These are phyloP conservation scores for Bombus pascuorum DNA, from an alignment of 1,140 invertebrate genomes.

Conservation along the genomic window DNA sequence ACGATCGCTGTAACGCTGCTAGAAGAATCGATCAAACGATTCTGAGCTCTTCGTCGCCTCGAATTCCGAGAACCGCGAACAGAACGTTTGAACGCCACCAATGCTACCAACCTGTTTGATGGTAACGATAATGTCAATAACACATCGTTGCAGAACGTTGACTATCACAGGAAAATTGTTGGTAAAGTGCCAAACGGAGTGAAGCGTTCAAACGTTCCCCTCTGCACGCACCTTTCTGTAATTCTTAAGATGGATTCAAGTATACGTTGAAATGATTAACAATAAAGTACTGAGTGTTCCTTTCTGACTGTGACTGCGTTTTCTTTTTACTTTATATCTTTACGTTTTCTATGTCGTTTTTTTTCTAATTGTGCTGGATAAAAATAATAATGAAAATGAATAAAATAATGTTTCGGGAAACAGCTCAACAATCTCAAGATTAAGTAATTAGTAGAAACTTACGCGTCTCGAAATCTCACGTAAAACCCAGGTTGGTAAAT, in stretches of 20 bases:
- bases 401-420: no score
- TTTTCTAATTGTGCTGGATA: no score
- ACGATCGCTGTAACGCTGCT: constrained; percentile 50
- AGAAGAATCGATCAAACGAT: constrained; percentile 34
- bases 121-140: not conserved
- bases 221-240: constrained; percentile 54
- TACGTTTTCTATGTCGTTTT: not conserved
- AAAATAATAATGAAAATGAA: no score
- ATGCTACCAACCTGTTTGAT: constrained; percentile 5
- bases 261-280: constrained; percentile 56
- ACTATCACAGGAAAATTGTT: not conserved
- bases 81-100: constrained; percentile 53
- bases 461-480: no score
- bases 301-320: constrained; percentile 35
- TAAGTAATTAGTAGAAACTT: not conserved
- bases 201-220: constrained; percentile 49
- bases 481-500: not conserved
- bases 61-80: constrained; percentile 27
- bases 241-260: constrained; percentile 51
- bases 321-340: not conserved
- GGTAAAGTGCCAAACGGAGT: constrained; percentile 51
- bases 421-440: no score
- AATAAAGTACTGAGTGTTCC: constrained; percentile 56
- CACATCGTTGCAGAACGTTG: not conserved
- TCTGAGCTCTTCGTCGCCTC: constrained; percentile 28